A percentile compares a stretch with the other conserved stretches of the same genome.
phyloP scores from a whole-genome alignment of 2,113 vertebrate genomes.

The Seriola rivoliana region DNA sequence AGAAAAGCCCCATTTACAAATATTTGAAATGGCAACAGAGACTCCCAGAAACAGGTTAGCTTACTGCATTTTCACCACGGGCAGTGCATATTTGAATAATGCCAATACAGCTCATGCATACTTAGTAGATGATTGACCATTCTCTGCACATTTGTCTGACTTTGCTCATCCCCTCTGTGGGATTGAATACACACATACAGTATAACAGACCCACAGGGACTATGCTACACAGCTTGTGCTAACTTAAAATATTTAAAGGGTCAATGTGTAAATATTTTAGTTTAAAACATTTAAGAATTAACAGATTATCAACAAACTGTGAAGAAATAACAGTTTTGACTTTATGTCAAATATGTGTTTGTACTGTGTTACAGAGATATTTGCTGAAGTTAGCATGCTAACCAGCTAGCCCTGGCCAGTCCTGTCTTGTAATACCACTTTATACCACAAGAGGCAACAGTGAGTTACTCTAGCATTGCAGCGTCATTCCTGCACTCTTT shows the following conservation, averaged over 20 bases:
- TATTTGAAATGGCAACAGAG: constrained; percentile 41
- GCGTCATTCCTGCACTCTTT: too few species aligned
- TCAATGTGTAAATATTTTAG: too few species aligned
- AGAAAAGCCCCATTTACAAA: constrained; percentile 34
- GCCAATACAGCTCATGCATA: constrained; percentile 50
- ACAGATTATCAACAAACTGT: too few species aligned
- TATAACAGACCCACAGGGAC: not conserved
- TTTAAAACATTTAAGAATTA: too few species aligned
- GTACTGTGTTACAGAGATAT: too few species aligned
- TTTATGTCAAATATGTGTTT: too few species aligned
- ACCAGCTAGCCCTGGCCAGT: too few species aligned
- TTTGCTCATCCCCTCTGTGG: constrained; percentile 18
- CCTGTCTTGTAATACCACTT: too few species aligned
- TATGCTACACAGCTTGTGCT: not conserved
- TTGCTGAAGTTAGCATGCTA: too few species aligned
- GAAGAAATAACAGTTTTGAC: too few species aligned
- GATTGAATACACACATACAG: constrained; percentile 19
- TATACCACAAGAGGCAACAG: too few species aligned
- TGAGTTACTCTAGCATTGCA: too few species aligned
- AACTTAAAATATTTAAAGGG: not conserved
- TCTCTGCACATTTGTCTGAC: not conserved
- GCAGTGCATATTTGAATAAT: constrained; percentile 60
- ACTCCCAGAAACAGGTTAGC: constrained; percentile 40
- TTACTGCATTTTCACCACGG: constrained; percentile 29
- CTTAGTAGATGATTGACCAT: constrained; percentile 44